Evolutionary conservation across 1,140 invertebrate genomes (phyloP), one percentile per base, ranked within the genome.

Genomic region (Calycopis cecrops): DNA sequence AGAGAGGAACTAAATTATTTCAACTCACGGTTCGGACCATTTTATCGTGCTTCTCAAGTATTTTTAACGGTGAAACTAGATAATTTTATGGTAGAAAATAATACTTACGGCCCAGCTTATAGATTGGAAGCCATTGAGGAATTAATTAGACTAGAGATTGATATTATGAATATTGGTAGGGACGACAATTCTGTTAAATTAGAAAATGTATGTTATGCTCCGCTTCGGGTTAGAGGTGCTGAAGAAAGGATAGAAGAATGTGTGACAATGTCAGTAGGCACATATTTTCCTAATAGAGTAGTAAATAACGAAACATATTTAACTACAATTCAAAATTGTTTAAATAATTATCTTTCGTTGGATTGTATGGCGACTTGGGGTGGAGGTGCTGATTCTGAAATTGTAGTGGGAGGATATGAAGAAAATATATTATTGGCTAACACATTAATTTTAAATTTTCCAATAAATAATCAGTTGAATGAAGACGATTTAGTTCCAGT

Each of bases 41-140:
- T 99, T 81, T 98, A 97, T 83, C 90, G 97, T 55, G 94, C 93
- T 6, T 93, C 97, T 71, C 96, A 98, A 86, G 79, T 98, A 35
- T 98, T 96, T 60, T 61, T 87, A 47, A 71, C 59, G 50, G 60
- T 87, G 53, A 91, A 57, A 67, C 89, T 87, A 72, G 77, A 82
- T 12, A 37, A 72, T 14, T 82, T 87, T 62, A 51, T 68, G 53
- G 56, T 69, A 9, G 61, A 65, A 51, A 76, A 76, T 53, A 56
- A 66, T 1, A 85, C 74, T 1, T 87, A 74, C 53, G 84, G 84
- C 10, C 76, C 84, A 4, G 84, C 81, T 3, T 83, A 74, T 55
- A 71, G 78, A 63, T 16, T 79, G 4, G 81, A 85, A 64, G 80
- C 80, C 8, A 57, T 87, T 52, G 37, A 73, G 64, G 79, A 81